A percentile compares a stretch with the other conserved stretches of the same genome.
Evolutionary conservation across 2,888 invertebrate species (phyloP).

Genomic region (Onthophagus sagittarius): DNA sequence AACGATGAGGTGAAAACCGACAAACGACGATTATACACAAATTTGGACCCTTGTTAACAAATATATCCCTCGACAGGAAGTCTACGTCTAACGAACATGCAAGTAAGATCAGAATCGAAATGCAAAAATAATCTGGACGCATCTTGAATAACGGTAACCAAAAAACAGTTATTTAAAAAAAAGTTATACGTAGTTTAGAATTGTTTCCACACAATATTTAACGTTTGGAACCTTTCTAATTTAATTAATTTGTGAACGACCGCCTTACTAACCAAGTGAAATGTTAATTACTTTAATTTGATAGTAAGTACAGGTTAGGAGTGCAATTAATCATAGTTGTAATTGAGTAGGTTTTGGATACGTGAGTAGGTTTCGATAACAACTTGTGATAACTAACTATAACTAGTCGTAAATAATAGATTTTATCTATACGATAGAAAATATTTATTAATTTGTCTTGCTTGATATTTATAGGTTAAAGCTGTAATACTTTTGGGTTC

Average conservation of each 20-base stretch:
- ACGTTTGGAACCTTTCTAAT: not conserved
- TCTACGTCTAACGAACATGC: not conserved
- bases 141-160: not conserved
- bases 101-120: not conserved
- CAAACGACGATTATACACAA: not conserved
- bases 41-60: not conserved
- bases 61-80: not conserved
- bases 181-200: not conserved
- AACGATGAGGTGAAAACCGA: not conserved
- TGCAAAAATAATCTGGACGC: not conserved
- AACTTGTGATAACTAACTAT: not conserved
- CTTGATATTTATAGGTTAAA: too few species aligned
- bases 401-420: too few species aligned
- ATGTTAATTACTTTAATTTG: not conserved
- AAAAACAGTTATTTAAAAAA: not conserved
- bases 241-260: not conserved
- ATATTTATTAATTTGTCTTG: too few species aligned
- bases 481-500: too few species aligned
- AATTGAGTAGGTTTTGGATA: not conserved
- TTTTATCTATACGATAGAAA: too few species aligned
- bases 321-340: not conserved
- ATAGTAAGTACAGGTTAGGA: not conserved
- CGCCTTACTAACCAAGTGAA: not conserved
- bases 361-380: not conserved
- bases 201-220: not conserved